These are phyloP conservation scores for Stenodema calcarata DNA, from an alignment of 2,888 invertebrate species.

Conservation along the genomic window DNA sequence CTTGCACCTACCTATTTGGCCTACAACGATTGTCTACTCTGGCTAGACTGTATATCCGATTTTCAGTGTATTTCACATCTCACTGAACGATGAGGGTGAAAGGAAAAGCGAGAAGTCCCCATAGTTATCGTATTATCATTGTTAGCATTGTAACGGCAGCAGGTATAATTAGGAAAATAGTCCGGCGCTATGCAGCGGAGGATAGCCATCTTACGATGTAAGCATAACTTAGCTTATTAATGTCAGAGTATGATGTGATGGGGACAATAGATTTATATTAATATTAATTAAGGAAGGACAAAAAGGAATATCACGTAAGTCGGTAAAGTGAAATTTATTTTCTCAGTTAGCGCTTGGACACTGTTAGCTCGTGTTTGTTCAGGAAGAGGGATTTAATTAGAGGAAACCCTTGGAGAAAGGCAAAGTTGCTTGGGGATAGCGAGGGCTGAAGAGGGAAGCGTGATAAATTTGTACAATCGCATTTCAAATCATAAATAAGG, in stretches of 20 bases:
- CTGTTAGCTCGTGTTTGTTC: slow-evolving; percentile 34
- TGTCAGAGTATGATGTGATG: background rate
- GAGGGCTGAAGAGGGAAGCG: slow-evolving; percentile 15
- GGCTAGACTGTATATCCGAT: too few species aligned
- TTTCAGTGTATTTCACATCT: too few species aligned
- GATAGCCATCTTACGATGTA: too few species aligned
- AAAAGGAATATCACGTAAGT: slow-evolving; percentile 18
- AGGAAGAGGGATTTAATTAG: slow-evolving; percentile 47
- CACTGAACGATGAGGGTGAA: too few species aligned
- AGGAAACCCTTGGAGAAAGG: background rate
- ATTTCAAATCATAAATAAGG: slow-evolving; percentile 54
- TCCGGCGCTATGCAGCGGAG: too few species aligned
- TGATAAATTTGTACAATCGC: slow-evolving; percentile 51
- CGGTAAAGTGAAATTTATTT: background rate
- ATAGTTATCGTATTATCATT: too few species aligned
- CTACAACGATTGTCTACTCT: too few species aligned
- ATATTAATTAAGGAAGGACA: slow-evolving; percentile 32
- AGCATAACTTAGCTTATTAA: too few species aligned
- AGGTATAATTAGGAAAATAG: too few species aligned
- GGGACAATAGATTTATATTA: slow-evolving; percentile 7
- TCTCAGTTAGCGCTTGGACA: slow-evolving; percentile 21
- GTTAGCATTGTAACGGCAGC: too few species aligned
- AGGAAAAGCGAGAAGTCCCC: too few species aligned
- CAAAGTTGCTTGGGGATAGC: background rate
- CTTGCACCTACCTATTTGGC: too few species aligned